Evolutionary conservation across 2,113 vertebrate genomes (phyloP).

Genomic region (Sylvicapra grimmia): DNA sequence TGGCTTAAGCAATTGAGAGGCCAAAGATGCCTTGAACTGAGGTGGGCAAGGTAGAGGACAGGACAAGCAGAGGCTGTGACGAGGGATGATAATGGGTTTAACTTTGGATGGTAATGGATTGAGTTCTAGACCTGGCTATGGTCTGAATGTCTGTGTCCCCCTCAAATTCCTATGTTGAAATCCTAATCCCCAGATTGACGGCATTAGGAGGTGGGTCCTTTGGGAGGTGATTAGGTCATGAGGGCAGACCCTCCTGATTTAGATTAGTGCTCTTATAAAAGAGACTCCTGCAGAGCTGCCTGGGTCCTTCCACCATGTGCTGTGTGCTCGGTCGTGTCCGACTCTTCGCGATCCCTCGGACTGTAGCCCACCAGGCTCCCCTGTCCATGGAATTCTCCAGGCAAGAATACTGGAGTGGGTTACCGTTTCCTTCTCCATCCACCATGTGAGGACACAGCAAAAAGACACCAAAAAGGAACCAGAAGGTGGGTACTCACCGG

Average conservation of each 20-base stretch:
- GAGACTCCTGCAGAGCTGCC: not conserved
- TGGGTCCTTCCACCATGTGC: not conserved
- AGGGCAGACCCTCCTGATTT: not conserved
- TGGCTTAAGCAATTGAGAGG: not conserved
- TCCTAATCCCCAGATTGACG: not conserved
- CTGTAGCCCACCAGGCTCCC: not conserved
- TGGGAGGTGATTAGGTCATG: not conserved
- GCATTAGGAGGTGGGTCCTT: not conserved
- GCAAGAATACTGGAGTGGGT: not conserved
- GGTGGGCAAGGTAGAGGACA: not conserved
- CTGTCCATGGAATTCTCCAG: not conserved
- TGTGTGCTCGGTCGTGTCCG: not conserved
- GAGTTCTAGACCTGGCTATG: not conserved
- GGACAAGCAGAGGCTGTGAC: not conserved
- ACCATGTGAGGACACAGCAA: not conserved
- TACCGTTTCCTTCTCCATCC: not conserved
- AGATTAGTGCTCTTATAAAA: not conserved
- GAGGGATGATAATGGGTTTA: not conserved
- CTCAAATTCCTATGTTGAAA: not conserved
- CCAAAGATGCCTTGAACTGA: not conserved
- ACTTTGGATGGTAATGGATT: not conserved
- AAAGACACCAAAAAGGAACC: not conserved
- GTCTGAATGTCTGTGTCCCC: not conserved
- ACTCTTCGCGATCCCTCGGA: accelerated
- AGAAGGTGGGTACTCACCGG: not conserved